Evolutionary conservation across 92 coral and sea anemone genomes (phyloP), one percentile per base, ranked within the genome.

Genomic region (Isaurus tuberculatus): DNA sequence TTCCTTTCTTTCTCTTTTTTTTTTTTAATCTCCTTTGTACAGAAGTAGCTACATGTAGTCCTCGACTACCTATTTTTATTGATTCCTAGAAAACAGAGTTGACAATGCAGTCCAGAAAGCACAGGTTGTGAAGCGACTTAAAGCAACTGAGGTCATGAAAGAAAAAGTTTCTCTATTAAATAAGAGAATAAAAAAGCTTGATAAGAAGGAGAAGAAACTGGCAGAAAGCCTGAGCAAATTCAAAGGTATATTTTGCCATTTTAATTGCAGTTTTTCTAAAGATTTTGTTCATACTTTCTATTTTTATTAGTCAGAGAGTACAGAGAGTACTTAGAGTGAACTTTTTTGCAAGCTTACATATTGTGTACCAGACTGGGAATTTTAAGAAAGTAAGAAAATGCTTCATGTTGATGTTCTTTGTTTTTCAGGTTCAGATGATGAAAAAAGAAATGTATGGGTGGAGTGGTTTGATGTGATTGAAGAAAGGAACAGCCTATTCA

Each of bases 401-500:
- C 8, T 37, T 37, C n/a, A n/a, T n/a, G n/a, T n/a, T n/a, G n/a
- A n/a, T n/a, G n/a, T n/a, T n/a, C n/a, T n/a, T 10, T 29, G 19
- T 26, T 26, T 27, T 26, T 15, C 34, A 89, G 90, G 92, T 15
- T 46, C 81, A 73, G 95, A 90, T 46, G 60, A 26, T 17, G 99
- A 96, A 77, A 87, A 86, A 49, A 71, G 81, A 57, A 80, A 86
- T 15, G 43, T 91, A 31, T 96, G 95, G 93, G 74, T 79, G 36
- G 92, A 94, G 67, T 96, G 98, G 99, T 92, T 90, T 70, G 94
- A 89, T 55, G 83, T 85, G 46, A 92, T 86, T 7, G 92, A 89
- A 60, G 99, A 96, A 77, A 96, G 92, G 70, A 86, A 86, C 60
- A 85, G 80, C 49, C 87, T 95, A 17, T 86, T 89, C 11, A 84